phyloP scores from a whole-genome alignment of 2,113 vertebrate genomes.

The Muntiacus muntjak region DNA sequence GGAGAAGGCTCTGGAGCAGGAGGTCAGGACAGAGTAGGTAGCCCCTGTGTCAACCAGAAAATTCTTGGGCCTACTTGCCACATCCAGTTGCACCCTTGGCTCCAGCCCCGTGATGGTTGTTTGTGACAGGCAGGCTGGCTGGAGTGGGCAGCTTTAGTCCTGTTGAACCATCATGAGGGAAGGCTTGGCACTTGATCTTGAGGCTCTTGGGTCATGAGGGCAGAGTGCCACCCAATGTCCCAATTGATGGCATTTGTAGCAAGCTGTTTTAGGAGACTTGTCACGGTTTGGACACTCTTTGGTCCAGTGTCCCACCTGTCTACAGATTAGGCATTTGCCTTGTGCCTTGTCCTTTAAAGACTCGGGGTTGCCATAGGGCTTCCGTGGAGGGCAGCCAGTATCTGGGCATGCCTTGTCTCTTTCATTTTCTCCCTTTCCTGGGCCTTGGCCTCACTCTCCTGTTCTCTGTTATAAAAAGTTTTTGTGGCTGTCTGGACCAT shows the following conservation, averaged over 20 bases:
- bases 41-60: neutral
- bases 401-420: neutral
- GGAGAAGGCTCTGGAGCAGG: neutral
- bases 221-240: neutral
- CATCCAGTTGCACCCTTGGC: neutral
- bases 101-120: neutral
- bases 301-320: neutral
- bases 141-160: neutral
- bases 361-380: neutral
- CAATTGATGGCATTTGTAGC: neutral
- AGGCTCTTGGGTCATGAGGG: neutral
- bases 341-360: neutral
- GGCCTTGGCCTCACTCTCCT: neutral
- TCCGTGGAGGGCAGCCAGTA: neutral
- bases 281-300: neutral
- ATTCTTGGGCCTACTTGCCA: neutral
- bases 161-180: neutral
- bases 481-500: neutral
- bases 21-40: neutral
- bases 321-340: neutral
- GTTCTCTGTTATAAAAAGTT: neutral
- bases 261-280: neutral
- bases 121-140: neutral
- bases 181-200: neutral
- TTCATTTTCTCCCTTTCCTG: neutral